Percentiles rank a stretch among this genome's conserved stretches.
phyloP scores from a whole-genome alignment of 2,888 invertebrate species.

The Pycnomerus fuliginosus region DNA sequence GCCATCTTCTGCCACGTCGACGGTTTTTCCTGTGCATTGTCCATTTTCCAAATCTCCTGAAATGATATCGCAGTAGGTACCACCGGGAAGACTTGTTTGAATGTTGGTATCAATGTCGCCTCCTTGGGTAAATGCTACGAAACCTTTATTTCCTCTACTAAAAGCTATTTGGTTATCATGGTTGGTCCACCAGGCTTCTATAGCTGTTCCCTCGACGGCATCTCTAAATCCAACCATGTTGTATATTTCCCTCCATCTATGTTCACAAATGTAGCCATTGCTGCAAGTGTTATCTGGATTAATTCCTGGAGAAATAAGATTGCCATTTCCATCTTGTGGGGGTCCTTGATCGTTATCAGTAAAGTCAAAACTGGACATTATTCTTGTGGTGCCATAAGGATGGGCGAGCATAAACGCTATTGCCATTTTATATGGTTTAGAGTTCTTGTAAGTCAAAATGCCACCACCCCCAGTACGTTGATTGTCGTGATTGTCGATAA shows the following conservation, averaged over 20 bases:
- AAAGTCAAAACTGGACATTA: slow-evolving; percentile 85
- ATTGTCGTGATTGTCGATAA: slow-evolving; percentile 71
- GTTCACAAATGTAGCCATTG: slow-evolving; percentile 81
- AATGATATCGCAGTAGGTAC: slow-evolving; percentile 83
- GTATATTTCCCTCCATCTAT: slow-evolving; percentile 80
- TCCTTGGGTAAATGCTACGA: slow-evolving; percentile 75
- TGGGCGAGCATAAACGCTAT: slow-evolving; percentile 82
- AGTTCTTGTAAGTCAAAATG: slow-evolving; percentile 65
- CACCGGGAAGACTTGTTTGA: slow-evolving; percentile 71
- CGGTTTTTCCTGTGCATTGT: slow-evolving; percentile 64
- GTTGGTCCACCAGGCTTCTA: slow-evolving; percentile 80
- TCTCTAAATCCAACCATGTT: slow-evolving; percentile 80
- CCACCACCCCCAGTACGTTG: slow-evolving; percentile 66
- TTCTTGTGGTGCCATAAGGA: slow-evolving; percentile 72
- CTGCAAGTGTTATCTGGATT: slow-evolving; percentile 64
- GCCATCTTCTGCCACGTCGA: slow-evolving; percentile 62
- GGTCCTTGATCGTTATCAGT: slow-evolving; percentile 62
- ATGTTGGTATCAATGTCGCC: slow-evolving; percentile 61
- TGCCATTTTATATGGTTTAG: slow-evolving; percentile 67
- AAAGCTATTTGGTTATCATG: slow-evolving; percentile 81
- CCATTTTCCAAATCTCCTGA: slow-evolving; percentile 63
- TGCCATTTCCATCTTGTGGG: slow-evolving; percentile 63
- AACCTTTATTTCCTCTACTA: slow-evolving; percentile 68
- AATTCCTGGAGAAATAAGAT: slow-evolving; percentile 65
- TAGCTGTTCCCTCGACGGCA: slow-evolving; percentile 52